Percentiles rank a stretch among this genome's conserved stretches.
phyloP scores from a whole-genome alignment of 1,140 invertebrate species.

The Dendrolimus punctatus region DNA sequence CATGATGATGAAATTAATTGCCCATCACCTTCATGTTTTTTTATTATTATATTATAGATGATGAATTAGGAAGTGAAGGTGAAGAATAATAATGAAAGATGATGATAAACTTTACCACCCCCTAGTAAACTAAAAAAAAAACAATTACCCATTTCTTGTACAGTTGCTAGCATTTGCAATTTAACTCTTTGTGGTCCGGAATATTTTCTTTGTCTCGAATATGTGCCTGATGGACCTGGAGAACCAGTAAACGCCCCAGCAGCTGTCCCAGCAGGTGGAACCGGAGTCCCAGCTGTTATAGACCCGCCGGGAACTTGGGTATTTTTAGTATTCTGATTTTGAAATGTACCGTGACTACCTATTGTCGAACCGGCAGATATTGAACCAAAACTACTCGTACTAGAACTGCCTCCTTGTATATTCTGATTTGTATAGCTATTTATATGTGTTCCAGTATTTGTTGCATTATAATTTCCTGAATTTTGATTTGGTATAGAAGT shows the following conservation, averaged over 20 bases:
- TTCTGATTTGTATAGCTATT: constrained; percentile 3
- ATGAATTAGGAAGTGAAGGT: too few relatives aligned
- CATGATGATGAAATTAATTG: too few relatives aligned
- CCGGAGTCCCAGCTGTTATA: constrained; percentile 17
- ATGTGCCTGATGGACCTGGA: constrained; percentile 8
- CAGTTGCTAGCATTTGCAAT: constrained; percentile 63
- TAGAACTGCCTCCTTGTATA: not conserved
- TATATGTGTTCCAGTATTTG: not conserved
- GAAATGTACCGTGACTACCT: not conserved
- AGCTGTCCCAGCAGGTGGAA: not conserved
- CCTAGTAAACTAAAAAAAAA: constrained; percentile 1
- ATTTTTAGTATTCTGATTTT: too few relatives aligned
- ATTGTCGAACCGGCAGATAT: constrained; percentile 5
- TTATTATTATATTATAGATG: too few relatives aligned
- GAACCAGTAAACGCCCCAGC: too few relatives aligned
- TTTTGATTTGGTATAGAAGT: too few relatives aligned
- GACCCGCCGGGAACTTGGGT: constrained; percentile 8
- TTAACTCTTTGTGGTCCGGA: constrained; percentile 64
- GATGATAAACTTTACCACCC: not conserved
- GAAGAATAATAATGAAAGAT: too few relatives aligned
- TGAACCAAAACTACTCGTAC: not conserved
- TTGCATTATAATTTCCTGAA: too few relatives aligned
- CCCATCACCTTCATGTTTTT: too few relatives aligned
- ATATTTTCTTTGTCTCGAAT: constrained; percentile 56
- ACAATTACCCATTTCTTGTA: constrained; percentile 70